Evolutionary conservation across 2,113 vertebrate species (phyloP), one percentile per base, ranked within the genome.

Genomic region (Microcebus tavaratra): DNA sequence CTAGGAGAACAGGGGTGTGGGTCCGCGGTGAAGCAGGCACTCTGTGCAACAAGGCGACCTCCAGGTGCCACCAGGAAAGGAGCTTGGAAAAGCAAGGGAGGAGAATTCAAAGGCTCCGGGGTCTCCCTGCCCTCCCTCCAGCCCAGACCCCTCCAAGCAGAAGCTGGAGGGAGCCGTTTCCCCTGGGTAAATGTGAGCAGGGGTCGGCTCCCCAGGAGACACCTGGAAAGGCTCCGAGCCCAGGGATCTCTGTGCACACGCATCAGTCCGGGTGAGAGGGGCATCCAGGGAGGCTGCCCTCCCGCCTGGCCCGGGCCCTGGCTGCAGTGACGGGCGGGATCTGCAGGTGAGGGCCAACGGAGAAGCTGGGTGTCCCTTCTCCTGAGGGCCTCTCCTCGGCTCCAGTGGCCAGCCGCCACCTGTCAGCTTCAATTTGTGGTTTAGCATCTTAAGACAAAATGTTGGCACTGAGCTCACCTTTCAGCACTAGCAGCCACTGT

Each of bases 241-340:
- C 63, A 1, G 25, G 25, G 10, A 63, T 5, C 10, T 63, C 59
- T 5, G 12, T 27, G 9, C 0, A 0, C 0, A 0, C 12, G 7
- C 23, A 8, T 2, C 20, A 29, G 55, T 13, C n/a, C 61, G 29
- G n/a, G 3, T 0, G 5, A 36, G 15, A 59, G 61, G 0, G 15
- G 59, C 34, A 6, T 80, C 10, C 7, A 25, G 25, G 31, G 13
- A 20, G 36, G 15, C 53, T 8, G 31, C 2, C 36, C 61, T 6
- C 45, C 45, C 8, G 1, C 36, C 61, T 6, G 1, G 36, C 39
- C 45, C 8, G 8, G 45, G 45, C 2, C 36, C 61, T 6, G 1
- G 36, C 39, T 8, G 25, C 42, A 21, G 5, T 23, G 48, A 55
- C 20, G 82, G 48, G 10, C 36, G 14, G 72, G n/a, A 11, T 6